Evolutionary conservation across 2,113 vertebrate species (phyloP).

Genomic region (Ginglymostoma cirratum): DNA sequence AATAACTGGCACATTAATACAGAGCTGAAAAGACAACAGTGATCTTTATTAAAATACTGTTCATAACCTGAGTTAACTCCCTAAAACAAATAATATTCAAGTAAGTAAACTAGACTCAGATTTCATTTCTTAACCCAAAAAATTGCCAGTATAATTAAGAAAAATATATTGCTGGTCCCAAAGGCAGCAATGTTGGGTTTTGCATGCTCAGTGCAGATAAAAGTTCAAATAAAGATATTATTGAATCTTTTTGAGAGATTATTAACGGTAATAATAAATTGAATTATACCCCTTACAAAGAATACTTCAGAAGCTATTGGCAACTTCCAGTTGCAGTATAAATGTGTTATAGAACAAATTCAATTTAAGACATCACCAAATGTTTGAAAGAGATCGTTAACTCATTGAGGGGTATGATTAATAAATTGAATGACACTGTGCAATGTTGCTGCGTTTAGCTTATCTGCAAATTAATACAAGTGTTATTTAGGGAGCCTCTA

Average conservation of each 20-base stretch:
- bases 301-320: not conserved
- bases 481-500: not conserved
- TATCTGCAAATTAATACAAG: conserved; percentile 22
- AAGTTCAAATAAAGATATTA: not conserved
- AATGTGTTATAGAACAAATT: conserved; percentile 39
- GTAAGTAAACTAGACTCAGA: not conserved
- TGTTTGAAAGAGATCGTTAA: conserved; percentile 39
- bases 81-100: not conserved
- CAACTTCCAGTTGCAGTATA: conserved; percentile 1
- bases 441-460: conserved; percentile 43
- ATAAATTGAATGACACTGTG: not conserved
- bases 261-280: conserved; percentile 7
- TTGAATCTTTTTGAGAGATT: conserved; percentile 4
- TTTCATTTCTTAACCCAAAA: not conserved
- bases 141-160: not conserved
- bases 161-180: not conserved
- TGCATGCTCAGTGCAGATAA: not conserved
- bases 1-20: not conserved
- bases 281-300: conserved; percentile 4
- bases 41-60: not conserved
- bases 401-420: conserved; percentile 2
- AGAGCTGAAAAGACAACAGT: not conserved
- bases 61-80: not conserved
- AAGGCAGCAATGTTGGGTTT: not conserved
- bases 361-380: conserved; percentile 43